Evolutionary conservation across 2,888 invertebrate genomes (phyloP).

Genomic region (Metacarcinus magister): DNA sequence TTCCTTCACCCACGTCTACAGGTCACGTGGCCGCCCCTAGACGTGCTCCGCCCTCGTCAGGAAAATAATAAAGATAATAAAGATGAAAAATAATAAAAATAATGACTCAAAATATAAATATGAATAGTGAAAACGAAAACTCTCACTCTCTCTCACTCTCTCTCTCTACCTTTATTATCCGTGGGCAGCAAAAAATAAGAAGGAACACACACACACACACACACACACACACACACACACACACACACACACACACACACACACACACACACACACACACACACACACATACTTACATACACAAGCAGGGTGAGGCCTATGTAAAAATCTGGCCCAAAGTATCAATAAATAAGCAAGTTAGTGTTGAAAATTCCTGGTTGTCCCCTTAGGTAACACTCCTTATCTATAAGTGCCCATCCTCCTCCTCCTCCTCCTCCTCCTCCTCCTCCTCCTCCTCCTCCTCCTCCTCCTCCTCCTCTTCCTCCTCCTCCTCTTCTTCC

Average conservation of each 20-base stretch:
- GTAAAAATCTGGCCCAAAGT: not conserved
- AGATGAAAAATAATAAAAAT: not conserved
- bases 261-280: not conserved
- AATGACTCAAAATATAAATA: no score
- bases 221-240: not conserved
- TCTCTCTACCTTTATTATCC: not conserved
- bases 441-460: not conserved
- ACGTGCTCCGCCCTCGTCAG: not conserved
- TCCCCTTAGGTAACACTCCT: not conserved
- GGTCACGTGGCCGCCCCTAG: not conserved
- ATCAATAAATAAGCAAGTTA: not conserved
- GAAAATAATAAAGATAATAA: not conserved
- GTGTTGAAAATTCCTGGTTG: not conserved
- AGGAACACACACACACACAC: no score
- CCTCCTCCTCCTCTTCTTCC: not conserved
- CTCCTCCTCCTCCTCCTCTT: not conserved
- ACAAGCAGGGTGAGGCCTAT: not conserved
- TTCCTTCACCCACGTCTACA: slow-evolving; percentile 3
- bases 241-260: no score
- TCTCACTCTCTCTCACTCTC: no score
- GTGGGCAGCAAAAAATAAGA: not conserved
- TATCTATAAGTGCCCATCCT: not conserved
- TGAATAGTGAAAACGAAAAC: no score
- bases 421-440: not conserved
- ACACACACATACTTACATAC: not conserved